Base-by-base conservation (phyloP, 1,140 invertebrate genomes). In the Cydia pomonella region DNA sequence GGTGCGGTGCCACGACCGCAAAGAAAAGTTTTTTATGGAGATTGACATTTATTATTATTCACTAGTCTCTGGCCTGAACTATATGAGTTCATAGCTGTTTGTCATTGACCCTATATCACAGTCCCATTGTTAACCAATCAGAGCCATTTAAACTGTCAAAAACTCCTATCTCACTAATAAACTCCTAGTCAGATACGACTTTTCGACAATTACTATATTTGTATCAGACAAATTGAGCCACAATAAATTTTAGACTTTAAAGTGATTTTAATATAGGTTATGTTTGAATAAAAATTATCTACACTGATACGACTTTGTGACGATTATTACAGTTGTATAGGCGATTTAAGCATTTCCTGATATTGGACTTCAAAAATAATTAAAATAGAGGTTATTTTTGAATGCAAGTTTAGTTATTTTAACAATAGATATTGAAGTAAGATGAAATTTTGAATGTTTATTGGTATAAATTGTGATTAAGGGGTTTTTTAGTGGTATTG, bases 61-160 rank as follows among this genome's bases (percentile, higher is more conserved):
- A 59, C 53, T 23, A 7, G 53, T 59, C 53, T 59, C 53, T 59
- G 53, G n/a, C 21, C 0, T 18, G 10, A 59, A 12, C 25, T 29
- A n/a, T 69, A 27, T n/a, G 64, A 69, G 33, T 69, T 69, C 25
- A 69, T 69, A 27, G 13, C 33, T 29, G 33, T 69, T 29, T 69
- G 64, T 38, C 64, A 69, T 69, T 69, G 64, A 69, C 64, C 64
- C 33, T n/a, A 38, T 69, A 69, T 69, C 64, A 69, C 16, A 9
- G 25, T 16, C 25, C 64, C 12, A 69, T 69, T 69, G 64, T 69
- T 69, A 69, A 13, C 64, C 64, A 69, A 69, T 69, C 64, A 69
- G 25, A n/a, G 7, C 2, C 23, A 16, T 16, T 29, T 18, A 0
- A 59, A 23, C 21, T 23, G 18, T 12, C 18, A 59, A 59, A 23